These are phyloP conservation scores for Platyscapa corneri DNA, from an alignment of 1,140 invertebrate species.

Conservation along the genomic window DNA sequence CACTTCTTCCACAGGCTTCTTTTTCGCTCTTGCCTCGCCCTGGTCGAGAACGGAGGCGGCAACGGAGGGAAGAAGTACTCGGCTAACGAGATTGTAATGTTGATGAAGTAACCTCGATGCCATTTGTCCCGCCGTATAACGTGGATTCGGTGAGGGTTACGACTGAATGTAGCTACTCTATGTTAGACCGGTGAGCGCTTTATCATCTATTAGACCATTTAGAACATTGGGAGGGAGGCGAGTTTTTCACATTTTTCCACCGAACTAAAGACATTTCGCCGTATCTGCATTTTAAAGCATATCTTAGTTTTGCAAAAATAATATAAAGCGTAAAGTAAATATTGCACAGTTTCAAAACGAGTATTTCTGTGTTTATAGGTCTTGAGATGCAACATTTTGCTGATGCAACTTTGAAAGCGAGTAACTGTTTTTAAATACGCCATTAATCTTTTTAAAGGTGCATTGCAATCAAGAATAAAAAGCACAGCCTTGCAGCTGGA, in stretches of 20 bases:
- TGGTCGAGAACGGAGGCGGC: not conserved
- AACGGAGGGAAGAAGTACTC: slow-evolving; percentile 23
- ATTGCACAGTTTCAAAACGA: no score
- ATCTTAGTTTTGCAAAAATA: no score
- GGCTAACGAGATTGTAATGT: slow-evolving; percentile 60
- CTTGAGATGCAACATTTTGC: no score
- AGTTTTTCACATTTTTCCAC: slow-evolving; percentile 5
- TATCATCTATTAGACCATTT: not conserved
- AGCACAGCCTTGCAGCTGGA: no score
- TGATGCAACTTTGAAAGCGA: no score
- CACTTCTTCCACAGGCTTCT: not conserved
- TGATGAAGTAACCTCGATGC: slow-evolving; percentile 54
- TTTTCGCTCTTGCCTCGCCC: not conserved
- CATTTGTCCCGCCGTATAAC: slow-evolving; percentile 12
- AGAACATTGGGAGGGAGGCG: not conserved
- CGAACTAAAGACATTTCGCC: no score
- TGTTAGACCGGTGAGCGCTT: not conserved
- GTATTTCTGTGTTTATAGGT: no score
- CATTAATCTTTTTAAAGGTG: no score
- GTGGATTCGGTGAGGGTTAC: not conserved
- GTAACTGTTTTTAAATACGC: no score
- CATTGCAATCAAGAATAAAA: no score
- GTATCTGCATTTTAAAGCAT: no score
- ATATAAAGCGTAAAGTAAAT: no score
- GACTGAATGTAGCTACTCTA: not conserved